These are phyloP conservation scores for Sinocyclocheilus rhinocerous DNA, from an alignment of 2,113 vertebrate genomes.

Conservation along the genomic window DNA sequence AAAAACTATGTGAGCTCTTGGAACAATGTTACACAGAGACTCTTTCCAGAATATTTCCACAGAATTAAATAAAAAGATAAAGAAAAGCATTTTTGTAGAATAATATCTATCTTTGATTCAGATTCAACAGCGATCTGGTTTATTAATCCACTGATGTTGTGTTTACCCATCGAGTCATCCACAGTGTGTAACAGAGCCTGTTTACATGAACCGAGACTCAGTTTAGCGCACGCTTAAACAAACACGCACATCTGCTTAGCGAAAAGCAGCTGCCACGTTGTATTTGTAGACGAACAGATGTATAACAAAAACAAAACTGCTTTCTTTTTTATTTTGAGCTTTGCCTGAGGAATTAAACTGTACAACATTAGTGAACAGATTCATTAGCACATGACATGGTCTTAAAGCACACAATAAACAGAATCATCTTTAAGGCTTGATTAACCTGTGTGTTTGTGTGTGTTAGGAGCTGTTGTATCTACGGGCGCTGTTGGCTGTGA, in stretches of 20 bases:
- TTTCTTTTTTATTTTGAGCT: background rate
- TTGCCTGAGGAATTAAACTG: background rate
- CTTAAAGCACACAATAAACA: background rate
- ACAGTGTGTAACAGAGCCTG: background rate
- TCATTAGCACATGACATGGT: background rate
- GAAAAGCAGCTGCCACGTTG: background rate
- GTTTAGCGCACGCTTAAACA: background rate
- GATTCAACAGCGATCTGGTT: background rate
- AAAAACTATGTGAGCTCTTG: background rate
- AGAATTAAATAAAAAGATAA: background rate
- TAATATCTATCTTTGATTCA: background rate
- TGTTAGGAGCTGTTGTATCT: slow-evolving; percentile 88
- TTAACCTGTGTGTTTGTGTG: background rate
- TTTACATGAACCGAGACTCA: background rate
- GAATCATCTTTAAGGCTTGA: background rate
- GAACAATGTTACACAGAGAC: background rate
- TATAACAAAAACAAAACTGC: background rate
- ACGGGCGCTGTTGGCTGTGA: slow-evolving; percentile 78
- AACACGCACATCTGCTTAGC: background rate
- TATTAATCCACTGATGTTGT: slow-evolving; percentile 5
- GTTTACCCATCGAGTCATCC: background rate
- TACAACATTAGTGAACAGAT: background rate
- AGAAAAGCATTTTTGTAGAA: background rate
- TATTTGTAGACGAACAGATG: background rate
- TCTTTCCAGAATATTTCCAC: background rate